Conservation (phyloP, 2,888 invertebrate genomes). For the Tenthredo notha region DNA sequence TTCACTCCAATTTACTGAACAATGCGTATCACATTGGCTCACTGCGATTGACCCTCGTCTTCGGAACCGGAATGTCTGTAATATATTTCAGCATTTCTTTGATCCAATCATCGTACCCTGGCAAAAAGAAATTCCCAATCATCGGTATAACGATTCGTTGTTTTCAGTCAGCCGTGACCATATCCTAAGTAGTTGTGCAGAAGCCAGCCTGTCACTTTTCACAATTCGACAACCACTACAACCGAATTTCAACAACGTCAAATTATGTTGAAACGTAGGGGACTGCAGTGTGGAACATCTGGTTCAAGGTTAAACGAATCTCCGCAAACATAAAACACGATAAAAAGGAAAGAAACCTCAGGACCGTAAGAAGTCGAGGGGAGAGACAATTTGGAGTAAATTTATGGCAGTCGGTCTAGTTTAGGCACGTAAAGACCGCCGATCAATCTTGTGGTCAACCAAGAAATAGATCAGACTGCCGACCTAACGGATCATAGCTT, state of each 20-base stretch:
- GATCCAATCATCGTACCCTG: not conserved
- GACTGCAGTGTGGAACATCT: not conserved
- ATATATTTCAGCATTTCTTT: not conserved
- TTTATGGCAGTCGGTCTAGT: constrained; percentile 50
- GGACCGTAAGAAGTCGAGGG: constrained; percentile 24
- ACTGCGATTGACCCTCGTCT: not conserved
- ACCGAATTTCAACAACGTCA: not conserved
- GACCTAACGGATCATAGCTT: constrained; percentile 40
- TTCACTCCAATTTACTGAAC: not conserved
- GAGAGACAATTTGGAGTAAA: constrained; percentile 48
- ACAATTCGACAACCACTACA: not conserved
- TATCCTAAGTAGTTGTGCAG: not conserved
- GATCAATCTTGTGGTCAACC: constrained; percentile 54
- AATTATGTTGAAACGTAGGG: not conserved
- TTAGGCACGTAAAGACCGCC: constrained; percentile 52
- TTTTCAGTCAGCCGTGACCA: constrained; percentile 5
- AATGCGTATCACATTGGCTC: not conserved
- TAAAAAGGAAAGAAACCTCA: constrained; percentile 27
- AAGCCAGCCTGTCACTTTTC: not conserved
- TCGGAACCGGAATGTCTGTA: not conserved
- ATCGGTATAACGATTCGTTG: not conserved
- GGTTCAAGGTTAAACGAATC: constrained; percentile 14
- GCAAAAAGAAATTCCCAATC: constrained; percentile 3
- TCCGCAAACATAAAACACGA: not conserved
- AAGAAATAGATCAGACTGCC: constrained; percentile 47